phyloP scores from a whole-genome alignment of 2,113 vertebrate genomes.

The Oncorhynchus kisutch region DNA sequence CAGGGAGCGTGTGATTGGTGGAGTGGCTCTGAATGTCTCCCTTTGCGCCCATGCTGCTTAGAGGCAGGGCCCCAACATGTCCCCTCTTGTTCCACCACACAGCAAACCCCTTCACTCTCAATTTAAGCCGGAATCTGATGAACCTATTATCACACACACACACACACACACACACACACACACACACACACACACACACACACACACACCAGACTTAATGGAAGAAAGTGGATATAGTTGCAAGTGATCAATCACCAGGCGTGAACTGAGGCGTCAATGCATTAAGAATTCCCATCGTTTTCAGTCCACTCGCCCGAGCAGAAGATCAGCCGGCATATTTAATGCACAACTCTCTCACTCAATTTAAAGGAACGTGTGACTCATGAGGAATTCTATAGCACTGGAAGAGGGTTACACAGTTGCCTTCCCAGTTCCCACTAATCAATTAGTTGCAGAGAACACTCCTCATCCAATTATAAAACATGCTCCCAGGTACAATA shows the following conservation, averaged over 20 bases:
- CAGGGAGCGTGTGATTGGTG: slow-evolving; percentile 92
- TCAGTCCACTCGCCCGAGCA: slow-evolving; percentile 88
- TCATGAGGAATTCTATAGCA: slow-evolving; percentile 57
- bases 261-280: slow-evolving; percentile 87
- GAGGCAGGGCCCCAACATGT: slow-evolving; percentile 80
- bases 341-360: slow-evolving; percentile 76
- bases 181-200: slow-evolving; percentile 5
- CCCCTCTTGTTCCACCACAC: slow-evolving; percentile 87
- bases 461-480: slow-evolving; percentile 6
- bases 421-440: too few relatives aligned
- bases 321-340: slow-evolving; percentile 85
- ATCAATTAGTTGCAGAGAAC: slow-evolving; percentile 36
- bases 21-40: slow-evolving; percentile 92
- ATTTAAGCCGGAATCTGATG: slow-evolving; percentile 95
- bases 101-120: slow-evolving; percentile 92
- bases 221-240: slow-evolving; percentile 95
- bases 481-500: neutral
- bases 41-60: slow-evolving; percentile 80
- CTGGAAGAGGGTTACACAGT: too few relatives aligned
- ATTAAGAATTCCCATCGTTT: slow-evolving; percentile 85
- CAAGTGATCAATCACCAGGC: slow-evolving; percentile 93
- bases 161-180: slow-evolving; percentile 10
- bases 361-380: slow-evolving; percentile 66
- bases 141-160: slow-evolving; percentile 76
- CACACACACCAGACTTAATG: slow-evolving; percentile 83